These are phyloP conservation scores for Watsonalla cultraria DNA, from an alignment of 2,888 invertebrate genomes.

Conservation along the genomic window DNA sequence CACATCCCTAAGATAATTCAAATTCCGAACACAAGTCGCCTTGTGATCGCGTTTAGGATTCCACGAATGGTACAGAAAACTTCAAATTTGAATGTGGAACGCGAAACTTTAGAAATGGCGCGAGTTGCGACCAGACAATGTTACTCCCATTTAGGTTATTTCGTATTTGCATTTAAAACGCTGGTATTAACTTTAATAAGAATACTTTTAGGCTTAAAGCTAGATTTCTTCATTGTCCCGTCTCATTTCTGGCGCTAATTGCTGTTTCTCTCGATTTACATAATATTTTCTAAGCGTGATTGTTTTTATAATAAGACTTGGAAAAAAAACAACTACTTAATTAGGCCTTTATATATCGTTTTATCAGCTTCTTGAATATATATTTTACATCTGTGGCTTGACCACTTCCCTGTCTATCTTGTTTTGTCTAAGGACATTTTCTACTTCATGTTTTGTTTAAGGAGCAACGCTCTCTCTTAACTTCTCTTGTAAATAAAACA, in stretches of 20 bases:
- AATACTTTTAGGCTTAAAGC: background rate
- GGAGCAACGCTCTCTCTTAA: too few species aligned
- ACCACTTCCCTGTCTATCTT: too few species aligned
- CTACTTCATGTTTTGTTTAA: too few species aligned
- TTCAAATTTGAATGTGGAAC: constrained; percentile 59
- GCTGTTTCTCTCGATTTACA: background rate
- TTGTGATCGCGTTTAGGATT: constrained; percentile 27
- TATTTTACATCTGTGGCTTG: too few species aligned
- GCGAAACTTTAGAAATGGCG: constrained; percentile 49
- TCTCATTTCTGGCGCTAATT: background rate
- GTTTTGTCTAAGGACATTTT: too few species aligned
- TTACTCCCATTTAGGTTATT: constrained; percentile 30
- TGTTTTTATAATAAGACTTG: too few species aligned
- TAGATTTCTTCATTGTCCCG: background rate
- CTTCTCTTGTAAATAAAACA: too few species aligned
- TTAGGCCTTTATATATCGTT: too few species aligned
- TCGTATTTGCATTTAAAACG: constrained; percentile 9
- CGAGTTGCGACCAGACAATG: constrained; percentile 33
- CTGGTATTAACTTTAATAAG: background rate
- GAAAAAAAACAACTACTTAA: too few species aligned
- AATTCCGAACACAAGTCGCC: constrained; percentile 36
- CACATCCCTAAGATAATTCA: constrained; percentile 21
- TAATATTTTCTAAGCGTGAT: background rate
- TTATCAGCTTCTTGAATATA: too few species aligned
- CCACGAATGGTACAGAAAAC: constrained; percentile 42